Evolutionary conservation across 1,140 invertebrate genomes (phyloP).

Genomic region (Cydia strobilella): DNA sequence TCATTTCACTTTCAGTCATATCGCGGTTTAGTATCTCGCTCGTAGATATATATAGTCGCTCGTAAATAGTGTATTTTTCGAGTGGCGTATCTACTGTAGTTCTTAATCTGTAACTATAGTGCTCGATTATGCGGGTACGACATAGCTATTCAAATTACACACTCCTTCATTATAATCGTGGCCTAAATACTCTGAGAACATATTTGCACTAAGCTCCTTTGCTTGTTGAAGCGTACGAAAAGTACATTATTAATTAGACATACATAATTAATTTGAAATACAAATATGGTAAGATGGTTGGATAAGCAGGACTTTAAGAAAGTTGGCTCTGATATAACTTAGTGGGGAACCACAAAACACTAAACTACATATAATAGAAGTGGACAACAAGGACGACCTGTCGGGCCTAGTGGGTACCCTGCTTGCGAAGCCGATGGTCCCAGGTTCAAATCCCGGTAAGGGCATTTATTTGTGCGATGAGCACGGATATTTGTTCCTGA

Average conservation of each 20-base stretch:
- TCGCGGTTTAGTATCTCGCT: too few species aligned
- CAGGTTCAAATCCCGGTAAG: too few species aligned
- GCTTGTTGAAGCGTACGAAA: constrained; percentile 3
- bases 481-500: too few species aligned
- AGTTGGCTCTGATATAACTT: not conserved
- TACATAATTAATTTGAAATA: not conserved
- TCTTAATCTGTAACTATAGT: not conserved
- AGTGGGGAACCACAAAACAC: not conserved
- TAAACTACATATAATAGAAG: not conserved
- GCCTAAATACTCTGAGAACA: constrained; percentile 2
- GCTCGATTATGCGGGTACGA: constrained; percentile 8
- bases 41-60: too few species aligned
- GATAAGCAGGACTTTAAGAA: not conserved
- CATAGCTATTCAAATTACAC: constrained; percentile 26
- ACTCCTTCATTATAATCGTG: constrained; percentile 20
- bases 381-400: too few species aligned
- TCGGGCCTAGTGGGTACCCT: too few species aligned
- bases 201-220: constrained; percentile 16
- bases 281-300: not conserved
- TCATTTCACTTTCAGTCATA: too few species aligned
- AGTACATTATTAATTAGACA: constrained; percentile 7
- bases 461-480: too few species aligned
- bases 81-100: not conserved
- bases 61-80: too few species aligned
- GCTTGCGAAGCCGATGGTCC: too few species aligned